phyloP scores from a whole-genome alignment of 64 coral and sea anemone species.

The Actinia tenebrosa region DNA sequence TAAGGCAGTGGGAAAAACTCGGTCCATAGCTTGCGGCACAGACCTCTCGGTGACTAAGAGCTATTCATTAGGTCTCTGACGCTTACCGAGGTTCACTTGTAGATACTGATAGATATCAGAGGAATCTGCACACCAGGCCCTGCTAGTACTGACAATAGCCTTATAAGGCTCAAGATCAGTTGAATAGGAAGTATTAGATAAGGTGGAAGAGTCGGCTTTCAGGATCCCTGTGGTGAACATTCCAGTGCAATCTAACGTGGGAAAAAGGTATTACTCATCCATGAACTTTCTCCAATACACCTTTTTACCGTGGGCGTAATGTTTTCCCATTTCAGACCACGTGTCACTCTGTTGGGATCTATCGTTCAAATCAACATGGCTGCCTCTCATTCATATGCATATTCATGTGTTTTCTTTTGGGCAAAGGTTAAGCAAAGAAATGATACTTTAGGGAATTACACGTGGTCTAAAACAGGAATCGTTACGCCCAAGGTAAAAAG shows the following conservation, averaged over 20 bases:
- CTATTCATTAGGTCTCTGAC: too few relatives aligned
- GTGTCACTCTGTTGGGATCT: neutral
- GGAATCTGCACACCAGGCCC: slow-evolving; percentile 4
- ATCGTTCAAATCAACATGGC: too few relatives aligned
- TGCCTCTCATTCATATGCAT: too few relatives aligned
- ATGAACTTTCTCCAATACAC: neutral
- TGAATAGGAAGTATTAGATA: neutral
- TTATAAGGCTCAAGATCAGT: slow-evolving; percentile 12
- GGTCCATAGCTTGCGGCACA: too few relatives aligned
- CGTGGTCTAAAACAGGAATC: too few relatives aligned
- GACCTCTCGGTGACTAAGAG: too few relatives aligned
- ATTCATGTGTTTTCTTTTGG: neutral
- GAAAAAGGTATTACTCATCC: neutral
- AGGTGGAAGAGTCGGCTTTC: neutral
- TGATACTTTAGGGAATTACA: neutral
- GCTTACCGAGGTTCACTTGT: slow-evolving; percentile 18
- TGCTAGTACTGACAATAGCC: slow-evolving; percentile 4
- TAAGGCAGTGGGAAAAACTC: too few relatives aligned
- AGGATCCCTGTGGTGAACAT: slow-evolving; percentile 33
- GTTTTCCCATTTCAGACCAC: neutral
- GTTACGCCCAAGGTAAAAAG: too few relatives aligned
- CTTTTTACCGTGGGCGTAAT: neutral
- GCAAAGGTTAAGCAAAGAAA: neutral
- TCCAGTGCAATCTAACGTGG: neutral
- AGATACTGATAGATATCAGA: slow-evolving; percentile 16